Percentiles rank a stretch among this genome's conserved stretches.
phyloP scores from a whole-genome alignment of 2,888 invertebrate genomes.

The Ypsolopha scabrella region DNA sequence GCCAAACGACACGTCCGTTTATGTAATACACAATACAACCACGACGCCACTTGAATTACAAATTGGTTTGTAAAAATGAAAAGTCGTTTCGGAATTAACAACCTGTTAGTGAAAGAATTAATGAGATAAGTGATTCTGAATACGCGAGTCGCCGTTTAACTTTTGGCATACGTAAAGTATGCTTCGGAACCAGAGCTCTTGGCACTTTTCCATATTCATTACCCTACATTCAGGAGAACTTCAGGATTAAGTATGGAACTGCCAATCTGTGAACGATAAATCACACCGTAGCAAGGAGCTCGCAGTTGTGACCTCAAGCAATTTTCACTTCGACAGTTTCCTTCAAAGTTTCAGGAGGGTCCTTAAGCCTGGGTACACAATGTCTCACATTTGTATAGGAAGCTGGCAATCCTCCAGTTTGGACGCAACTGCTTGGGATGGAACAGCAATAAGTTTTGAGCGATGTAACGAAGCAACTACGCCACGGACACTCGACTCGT shows the following conservation, averaged over 20 bases:
- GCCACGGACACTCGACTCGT: not conserved
- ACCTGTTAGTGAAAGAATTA: not conserved
- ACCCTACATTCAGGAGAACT: not conserved
- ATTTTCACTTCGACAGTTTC: not conserved
- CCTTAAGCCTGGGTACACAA: not conserved
- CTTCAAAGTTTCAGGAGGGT: not conserved
- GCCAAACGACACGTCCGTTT: slow-evolving; percentile 26
- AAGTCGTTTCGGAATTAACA: not conserved
- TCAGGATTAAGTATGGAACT: not conserved
- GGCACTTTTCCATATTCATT: too few species aligned
- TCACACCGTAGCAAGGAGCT: not conserved
- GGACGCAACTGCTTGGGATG: not conserved
- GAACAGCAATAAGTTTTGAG: slow-evolving; percentile 1
- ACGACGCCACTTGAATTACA: not conserved
- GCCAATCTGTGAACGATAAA: too few species aligned
- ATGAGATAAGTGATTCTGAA: not conserved
- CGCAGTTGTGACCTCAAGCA: not conserved
- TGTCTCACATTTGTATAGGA: not conserved
- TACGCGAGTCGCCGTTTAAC: not conserved
- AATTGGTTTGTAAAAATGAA: not conserved
- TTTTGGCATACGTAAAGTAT: too few species aligned
- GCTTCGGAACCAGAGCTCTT: too few species aligned
- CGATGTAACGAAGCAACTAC: slow-evolving; percentile 3
- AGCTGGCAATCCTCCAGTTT: not conserved
- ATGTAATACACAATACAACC: not conserved